Percentiles rank a stretch among this genome's conserved stretches.
Conservation (phyloP, 2,113 vertebrate species). For the Lethenteron camtschaticum region DNA sequence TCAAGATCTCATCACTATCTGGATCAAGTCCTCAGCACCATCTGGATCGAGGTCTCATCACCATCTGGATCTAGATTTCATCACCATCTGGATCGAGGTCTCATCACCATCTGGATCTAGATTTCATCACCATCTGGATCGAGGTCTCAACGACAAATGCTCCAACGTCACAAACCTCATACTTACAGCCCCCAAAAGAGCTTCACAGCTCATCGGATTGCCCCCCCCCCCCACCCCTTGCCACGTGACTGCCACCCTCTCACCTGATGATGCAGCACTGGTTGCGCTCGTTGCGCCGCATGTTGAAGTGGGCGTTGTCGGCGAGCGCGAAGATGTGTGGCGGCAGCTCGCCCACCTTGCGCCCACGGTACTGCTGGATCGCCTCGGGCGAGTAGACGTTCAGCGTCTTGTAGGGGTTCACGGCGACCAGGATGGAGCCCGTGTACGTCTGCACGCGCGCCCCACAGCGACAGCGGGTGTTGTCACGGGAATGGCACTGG, state of each 20-base stretch:
- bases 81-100: too few relatives aligned
- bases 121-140: too few relatives aligned
- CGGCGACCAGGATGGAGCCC: slow-evolving; percentile 78
- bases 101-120: too few relatives aligned
- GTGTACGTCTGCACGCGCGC: slow-evolving; percentile 46
- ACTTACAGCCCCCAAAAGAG: not conserved
- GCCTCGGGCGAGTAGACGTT: slow-evolving; percentile 65
- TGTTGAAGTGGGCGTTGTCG: slow-evolving; percentile 78
- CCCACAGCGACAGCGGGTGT: too few relatives aligned
- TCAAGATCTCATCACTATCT: too few relatives aligned
- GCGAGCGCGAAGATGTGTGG: slow-evolving; percentile 81
- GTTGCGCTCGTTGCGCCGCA: slow-evolving; percentile 45
- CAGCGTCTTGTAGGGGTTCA: slow-evolving; percentile 81
- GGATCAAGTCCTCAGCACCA: too few relatives aligned
- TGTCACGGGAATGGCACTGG: too few relatives aligned
- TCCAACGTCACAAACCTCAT: not conserved
- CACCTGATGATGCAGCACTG: slow-evolving; percentile 95
- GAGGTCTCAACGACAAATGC: not conserved
- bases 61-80: too few relatives aligned
- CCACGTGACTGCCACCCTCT: not conserved
- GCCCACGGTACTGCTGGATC: slow-evolving; percentile 48
- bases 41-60: too few relatives aligned
- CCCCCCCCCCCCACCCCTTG: not conserved
- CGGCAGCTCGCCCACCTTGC: slow-evolving; percentile 51
- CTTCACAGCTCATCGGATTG: not conserved